Conservation (phyloP, 2,113 vertebrate species). For the Atlantisia rogersi region DNA sequence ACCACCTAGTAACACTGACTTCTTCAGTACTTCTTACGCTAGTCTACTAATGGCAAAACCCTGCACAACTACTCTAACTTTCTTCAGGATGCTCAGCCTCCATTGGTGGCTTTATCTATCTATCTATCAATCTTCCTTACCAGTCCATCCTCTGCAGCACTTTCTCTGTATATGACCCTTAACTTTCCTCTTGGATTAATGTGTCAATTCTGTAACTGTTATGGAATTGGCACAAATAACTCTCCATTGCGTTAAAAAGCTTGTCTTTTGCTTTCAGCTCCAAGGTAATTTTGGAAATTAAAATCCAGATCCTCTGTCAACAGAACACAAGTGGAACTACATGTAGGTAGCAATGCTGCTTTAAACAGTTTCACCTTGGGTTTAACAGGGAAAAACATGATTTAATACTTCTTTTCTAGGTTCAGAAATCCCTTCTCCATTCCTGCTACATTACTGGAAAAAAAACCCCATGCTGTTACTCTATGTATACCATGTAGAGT, state of each 20-base stretch:
- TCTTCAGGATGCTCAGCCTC: no score
- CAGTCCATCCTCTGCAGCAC: no score
- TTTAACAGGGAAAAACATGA: background rate
- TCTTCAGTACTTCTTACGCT: no score
- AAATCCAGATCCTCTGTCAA: background rate
- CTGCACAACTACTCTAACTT: no score
- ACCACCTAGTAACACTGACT: no score
- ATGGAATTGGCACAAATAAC: background rate
- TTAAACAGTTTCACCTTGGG: background rate
- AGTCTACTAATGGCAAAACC: no score
- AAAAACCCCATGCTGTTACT: background rate
- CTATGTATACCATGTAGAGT: background rate
- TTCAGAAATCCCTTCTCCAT: background rate
- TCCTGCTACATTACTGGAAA: background rate
- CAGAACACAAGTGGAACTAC: background rate
- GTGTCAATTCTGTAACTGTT: background rate
- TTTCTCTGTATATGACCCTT: no score
- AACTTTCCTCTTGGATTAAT: background rate
- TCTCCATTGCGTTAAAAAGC: background rate
- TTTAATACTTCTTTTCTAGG: background rate
- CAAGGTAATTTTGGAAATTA: background rate
- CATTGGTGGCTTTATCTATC: no score
- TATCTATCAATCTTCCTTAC: no score
- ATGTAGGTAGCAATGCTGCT: background rate
- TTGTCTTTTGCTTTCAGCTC: background rate